A percentile compares a stretch with the other conserved stretches of the same genome.
Conservation (phyloP, 2,113 vertebrate species). For the Fregetta grallaria region DNA sequence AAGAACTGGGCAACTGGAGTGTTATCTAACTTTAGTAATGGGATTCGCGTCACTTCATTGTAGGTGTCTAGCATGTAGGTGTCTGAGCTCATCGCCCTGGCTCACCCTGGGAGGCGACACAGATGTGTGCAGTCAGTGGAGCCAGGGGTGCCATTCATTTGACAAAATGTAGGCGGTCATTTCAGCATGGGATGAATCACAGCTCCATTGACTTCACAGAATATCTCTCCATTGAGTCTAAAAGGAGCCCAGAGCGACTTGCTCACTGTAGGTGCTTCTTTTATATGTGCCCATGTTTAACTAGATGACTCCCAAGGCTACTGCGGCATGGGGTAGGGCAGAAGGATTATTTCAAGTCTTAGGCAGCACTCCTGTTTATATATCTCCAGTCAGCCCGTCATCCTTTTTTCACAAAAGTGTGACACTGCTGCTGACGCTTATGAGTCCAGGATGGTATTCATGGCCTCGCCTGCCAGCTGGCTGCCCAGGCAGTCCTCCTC, state of each 20-base stretch:
- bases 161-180: background rate
- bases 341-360: background rate
- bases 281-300: background rate
- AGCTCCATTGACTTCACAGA: background rate
- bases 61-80: background rate
- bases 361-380: background rate
- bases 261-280: background rate
- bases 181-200: background rate
- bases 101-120: background rate
- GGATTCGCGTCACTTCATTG: background rate
- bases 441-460: too few relatives aligned
- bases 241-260: background rate
- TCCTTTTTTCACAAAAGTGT: background rate
- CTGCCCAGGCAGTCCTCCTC: background rate
- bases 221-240: background rate
- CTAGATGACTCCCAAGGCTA: background rate
- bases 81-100: background rate
- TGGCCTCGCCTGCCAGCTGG: background rate
- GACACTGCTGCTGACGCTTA: background rate
- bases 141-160: conserved; percentile 1
- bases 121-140: background rate
- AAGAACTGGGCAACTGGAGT: background rate
- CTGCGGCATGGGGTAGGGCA: background rate
- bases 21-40: background rate
- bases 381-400: background rate